Conservation (phyloP, 2,113 vertebrate species). For the Callaeas wilsoni region DNA sequence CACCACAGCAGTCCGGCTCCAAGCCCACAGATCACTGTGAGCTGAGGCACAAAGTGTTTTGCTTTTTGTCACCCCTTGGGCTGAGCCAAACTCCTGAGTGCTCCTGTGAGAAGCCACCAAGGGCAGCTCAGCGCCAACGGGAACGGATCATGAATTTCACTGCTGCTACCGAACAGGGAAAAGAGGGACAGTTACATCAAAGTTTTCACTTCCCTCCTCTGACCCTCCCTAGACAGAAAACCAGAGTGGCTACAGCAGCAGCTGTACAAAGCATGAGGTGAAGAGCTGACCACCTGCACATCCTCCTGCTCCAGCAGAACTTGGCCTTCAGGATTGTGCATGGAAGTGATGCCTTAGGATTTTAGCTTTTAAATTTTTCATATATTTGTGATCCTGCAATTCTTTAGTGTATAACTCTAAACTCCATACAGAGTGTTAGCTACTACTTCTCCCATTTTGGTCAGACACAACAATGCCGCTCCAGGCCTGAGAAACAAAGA, state of each 20-base stretch:
- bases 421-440: too few relatives aligned
- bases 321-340: background rate
- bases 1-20: background rate
- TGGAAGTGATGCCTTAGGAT: too few relatives aligned
- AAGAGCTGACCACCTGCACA: slow-evolving; percentile 16
- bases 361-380: too few relatives aligned
- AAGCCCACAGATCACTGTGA: background rate
- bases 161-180: background rate
- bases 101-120: background rate
- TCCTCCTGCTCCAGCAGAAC: slow-evolving; percentile 5
- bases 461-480: too few relatives aligned
- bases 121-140: background rate
- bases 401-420: too few relatives aligned
- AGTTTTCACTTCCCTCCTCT: background rate
- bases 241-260: background rate
- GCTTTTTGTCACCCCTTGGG: background rate
- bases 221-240: background rate
- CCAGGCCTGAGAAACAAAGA: too few relatives aligned
- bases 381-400: too few relatives aligned
- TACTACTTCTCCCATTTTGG: too few relatives aligned
- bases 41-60: background rate
- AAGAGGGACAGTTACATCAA: slow-evolving; percentile 9
- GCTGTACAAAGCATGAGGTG: background rate
- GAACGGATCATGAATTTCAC: background rate
- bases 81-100: background rate